phyloP scores from a whole-genome alignment of 2,888 invertebrate species.

The Ariolimax columbianus region DNA sequence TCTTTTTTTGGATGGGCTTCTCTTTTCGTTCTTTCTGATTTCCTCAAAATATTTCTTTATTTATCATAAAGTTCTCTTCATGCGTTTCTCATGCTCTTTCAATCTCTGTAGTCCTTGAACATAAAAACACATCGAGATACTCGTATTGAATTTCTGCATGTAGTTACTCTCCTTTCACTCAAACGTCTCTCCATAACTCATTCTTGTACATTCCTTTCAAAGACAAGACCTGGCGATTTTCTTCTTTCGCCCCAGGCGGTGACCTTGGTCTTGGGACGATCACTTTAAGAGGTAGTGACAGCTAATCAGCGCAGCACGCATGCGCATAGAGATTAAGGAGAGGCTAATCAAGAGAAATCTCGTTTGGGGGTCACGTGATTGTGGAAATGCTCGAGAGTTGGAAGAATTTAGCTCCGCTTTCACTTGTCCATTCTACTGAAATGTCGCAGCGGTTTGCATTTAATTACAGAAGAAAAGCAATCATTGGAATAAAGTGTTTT shows the following conservation, averaged over 20 bases:
- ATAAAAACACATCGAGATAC: not conserved
- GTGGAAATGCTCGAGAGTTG: conserved; percentile 10
- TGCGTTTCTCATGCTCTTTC: not conserved
- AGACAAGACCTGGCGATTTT: not conserved
- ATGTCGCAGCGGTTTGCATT: not conserved
- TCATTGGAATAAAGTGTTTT: not conserved
- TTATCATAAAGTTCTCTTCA: not conserved
- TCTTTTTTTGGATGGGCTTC: too few species aligned
- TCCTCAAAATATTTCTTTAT: too few species aligned
- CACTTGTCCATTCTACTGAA: not conserved
- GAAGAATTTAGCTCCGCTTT: conserved; percentile 1
- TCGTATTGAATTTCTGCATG: not conserved
- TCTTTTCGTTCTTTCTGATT: too few species aligned
- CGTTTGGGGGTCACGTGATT: conserved; percentile 36
- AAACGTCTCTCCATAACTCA: not conserved
- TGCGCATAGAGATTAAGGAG: conserved; percentile 38
- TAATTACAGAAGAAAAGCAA: conserved; percentile 12
- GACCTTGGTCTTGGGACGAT: not conserved
- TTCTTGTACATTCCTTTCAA: not conserved
- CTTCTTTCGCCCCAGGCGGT: not conserved
- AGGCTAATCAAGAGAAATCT: conserved; percentile 36
- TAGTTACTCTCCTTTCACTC: not conserved
- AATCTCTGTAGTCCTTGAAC: not conserved
- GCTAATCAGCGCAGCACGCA: conserved; percentile 47
- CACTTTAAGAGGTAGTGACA: conserved; percentile 38